Conservation (phyloP, 2,888 invertebrate genomes). For the Lithophane socia region DNA sequence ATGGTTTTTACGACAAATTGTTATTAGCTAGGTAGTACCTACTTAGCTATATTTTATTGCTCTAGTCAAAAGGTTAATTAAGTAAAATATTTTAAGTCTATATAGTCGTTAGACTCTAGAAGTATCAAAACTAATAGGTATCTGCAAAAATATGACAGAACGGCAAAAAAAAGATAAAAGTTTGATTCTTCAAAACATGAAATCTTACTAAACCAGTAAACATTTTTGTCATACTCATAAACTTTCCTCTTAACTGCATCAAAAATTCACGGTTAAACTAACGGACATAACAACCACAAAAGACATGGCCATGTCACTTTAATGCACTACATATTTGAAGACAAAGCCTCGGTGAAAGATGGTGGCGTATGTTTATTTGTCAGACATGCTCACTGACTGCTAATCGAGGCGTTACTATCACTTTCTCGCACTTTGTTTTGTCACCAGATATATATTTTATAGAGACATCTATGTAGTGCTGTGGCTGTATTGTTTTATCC, state of each 20-base stretch:
- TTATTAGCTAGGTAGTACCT: not conserved
- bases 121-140: not conserved
- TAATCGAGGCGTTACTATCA: constrained; percentile 53
- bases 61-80: constrained; percentile 6
- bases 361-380: constrained; percentile 57
- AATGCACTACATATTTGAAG: constrained; percentile 50
- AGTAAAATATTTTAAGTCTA: not conserved
- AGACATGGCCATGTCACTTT: constrained; percentile 5
- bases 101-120: not conserved
- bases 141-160: too few relatives aligned
- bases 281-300: constrained; percentile 9
- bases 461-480: constrained; percentile 6
- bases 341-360: constrained; percentile 56
- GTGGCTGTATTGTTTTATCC: not conserved
- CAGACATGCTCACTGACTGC: constrained; percentile 64
- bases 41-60: not conserved
- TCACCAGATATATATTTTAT: constrained; percentile 25
- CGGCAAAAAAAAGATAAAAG: too few relatives aligned
- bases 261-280: constrained; percentile 5
- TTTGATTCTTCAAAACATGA: not conserved
- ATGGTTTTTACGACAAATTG: constrained; percentile 7
- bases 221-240: not conserved
- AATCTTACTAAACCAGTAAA: not conserved
- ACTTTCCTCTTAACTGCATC: not conserved
- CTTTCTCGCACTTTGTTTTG: constrained; percentile 53